Conservation (phyloP, 2,888 invertebrate species). For the Meteorus cinctellus region DNA sequence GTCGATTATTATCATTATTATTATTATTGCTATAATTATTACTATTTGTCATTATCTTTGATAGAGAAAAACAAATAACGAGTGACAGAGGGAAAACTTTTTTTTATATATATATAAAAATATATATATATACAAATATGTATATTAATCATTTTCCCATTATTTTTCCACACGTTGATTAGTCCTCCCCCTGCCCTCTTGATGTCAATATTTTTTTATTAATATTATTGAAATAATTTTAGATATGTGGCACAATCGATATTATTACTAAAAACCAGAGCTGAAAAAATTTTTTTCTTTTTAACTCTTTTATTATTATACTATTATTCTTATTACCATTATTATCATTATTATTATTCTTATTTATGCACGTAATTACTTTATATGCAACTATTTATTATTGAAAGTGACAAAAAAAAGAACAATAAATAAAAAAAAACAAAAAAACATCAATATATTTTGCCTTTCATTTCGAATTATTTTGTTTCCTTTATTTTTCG, state of each 20-base stretch:
- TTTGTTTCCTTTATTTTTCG: neutral
- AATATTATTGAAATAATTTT: slow-evolving; percentile 10
- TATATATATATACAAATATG: neutral
- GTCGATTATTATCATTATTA: slow-evolving; percentile 54
- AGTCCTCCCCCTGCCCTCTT: neutral
- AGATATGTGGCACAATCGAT: slow-evolving; percentile 9
- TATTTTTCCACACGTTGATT: neutral
- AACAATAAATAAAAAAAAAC: slow-evolving; percentile 35
- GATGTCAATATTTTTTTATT: slow-evolving; percentile 31
- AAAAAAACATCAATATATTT: neutral
- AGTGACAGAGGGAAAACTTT: neutral
- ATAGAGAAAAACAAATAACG: neutral
- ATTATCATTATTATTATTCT: neutral
- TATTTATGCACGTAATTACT: slow-evolving; percentile 10
- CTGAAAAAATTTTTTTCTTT: too few relatives aligned
- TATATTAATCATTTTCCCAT: slow-evolving; percentile 1
- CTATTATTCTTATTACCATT: neutral
- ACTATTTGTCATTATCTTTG: slow-evolving; percentile 46
- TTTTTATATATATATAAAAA: neutral
- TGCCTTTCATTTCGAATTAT: neutral
- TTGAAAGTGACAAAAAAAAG: neutral
- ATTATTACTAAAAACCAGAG: neutral
- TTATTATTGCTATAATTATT: slow-evolving; percentile 55
- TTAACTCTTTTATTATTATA: too few relatives aligned
- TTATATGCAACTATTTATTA: slow-evolving; percentile 15